Evolutionary conservation across 2,888 invertebrate genomes (phyloP).

Genomic region (Parnassius orleans): DNA sequence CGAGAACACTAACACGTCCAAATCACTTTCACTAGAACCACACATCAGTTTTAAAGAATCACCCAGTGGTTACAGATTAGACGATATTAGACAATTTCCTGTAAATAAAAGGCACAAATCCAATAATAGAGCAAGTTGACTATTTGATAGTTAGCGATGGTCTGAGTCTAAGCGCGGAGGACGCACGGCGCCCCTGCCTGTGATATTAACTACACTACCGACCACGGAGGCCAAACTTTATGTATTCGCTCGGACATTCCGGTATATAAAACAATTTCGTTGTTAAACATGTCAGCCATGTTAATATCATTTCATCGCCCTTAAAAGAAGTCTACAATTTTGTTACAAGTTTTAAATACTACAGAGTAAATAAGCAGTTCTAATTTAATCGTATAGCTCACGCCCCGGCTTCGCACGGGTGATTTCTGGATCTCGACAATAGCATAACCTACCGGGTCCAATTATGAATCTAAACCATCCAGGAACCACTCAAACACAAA

Average conservation of each 20-base stretch:
- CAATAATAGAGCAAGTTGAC: conserved; percentile 7
- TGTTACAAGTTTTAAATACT: too few species aligned
- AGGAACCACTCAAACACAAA: too few species aligned
- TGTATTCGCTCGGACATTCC: neutral
- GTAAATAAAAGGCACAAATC: neutral
- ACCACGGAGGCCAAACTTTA: neutral
- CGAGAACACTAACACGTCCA: neutral
- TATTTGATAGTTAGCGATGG: conserved; percentile 6
- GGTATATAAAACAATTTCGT: neutral
- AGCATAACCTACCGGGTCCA: too few species aligned
- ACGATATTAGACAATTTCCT: neutral
- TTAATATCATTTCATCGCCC: too few species aligned
- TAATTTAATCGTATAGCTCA: too few species aligned
- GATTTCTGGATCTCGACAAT: too few species aligned
- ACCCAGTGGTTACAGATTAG: neutral
- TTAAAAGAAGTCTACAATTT: too few species aligned
- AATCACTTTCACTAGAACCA: conserved; percentile 13
- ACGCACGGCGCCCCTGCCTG: neutral
- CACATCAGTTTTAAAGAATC: neutral
- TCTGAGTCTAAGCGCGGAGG: conserved; percentile 14
- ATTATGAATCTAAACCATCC: too few species aligned
- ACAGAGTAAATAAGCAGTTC: too few species aligned
- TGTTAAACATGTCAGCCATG: too few species aligned
- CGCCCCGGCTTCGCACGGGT: too few species aligned
- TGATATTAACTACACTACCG: neutral